phyloP scores from a whole-genome alignment of 1,140 invertebrate genomes.

The Pantala flavescens region DNA sequence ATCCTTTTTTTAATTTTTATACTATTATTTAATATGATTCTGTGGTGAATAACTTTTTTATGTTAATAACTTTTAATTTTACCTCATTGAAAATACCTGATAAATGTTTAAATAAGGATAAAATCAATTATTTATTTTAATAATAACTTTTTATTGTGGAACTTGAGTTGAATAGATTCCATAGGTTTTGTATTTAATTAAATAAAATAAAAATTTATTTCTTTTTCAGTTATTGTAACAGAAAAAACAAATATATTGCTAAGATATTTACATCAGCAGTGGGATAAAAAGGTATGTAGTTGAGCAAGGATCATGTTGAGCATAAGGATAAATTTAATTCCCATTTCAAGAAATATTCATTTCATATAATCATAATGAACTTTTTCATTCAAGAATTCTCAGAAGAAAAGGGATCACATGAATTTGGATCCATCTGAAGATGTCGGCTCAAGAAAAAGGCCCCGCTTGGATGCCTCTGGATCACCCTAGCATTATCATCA shows the following conservation, averaged over 20 bases:
- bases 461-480: constrained; percentile 6
- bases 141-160: too few relatives aligned
- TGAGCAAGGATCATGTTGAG: not conserved
- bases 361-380: not conserved
- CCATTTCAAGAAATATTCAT: not conserved
- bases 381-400: not conserved
- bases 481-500: constrained; percentile 1
- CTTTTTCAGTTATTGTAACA: constrained; percentile 77
- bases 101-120: too few relatives aligned
- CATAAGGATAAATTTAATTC: not conserved
- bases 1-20: too few relatives aligned
- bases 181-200: not conserved
- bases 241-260: constrained; percentile 89
- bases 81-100: too few relatives aligned
- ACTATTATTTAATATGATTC: too few relatives aligned
- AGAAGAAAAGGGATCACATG: constrained; percentile 15
- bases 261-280: constrained; percentile 86
- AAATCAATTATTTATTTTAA: too few relatives aligned
- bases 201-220: constrained; percentile 12
- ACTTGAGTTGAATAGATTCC: not conserved
- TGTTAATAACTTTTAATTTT: too few relatives aligned
- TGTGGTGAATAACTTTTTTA: too few relatives aligned
- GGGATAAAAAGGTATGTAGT: constrained; percentile 74
- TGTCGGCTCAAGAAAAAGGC: constrained; percentile 14
- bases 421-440: constrained; percentile 13